These are phyloP conservation scores for Acrossocheilus fasciatus DNA, from an alignment of 2,797 vertebrate species.

Conservation along the genomic window DNA sequence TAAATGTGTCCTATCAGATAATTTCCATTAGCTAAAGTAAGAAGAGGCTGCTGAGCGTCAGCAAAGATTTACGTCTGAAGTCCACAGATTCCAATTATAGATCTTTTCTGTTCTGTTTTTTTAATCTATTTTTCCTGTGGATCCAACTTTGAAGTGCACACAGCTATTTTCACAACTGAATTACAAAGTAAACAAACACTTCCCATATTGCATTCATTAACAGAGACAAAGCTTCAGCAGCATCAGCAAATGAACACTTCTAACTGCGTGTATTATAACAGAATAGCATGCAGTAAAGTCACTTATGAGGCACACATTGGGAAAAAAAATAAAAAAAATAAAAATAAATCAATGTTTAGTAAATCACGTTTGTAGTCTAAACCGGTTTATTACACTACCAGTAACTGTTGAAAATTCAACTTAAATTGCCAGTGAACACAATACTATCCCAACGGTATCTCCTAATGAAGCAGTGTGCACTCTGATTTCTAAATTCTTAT, in stretches of 20 bases:
- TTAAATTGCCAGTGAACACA: constrained; percentile 3
- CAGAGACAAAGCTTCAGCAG: constrained; percentile 7
- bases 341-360: neutral
- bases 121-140: constrained; percentile 71
- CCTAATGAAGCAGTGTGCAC: constrained; percentile 22
- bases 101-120: constrained; percentile 76
- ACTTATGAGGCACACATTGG: neutral
- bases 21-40: constrained; percentile 71
- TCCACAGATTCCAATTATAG: constrained; percentile 87
- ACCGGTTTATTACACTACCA: constrained; percentile 2
- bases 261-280: neutral
- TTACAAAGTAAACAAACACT: constrained; percentile 43
- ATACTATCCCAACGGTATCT: neutral
- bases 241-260: neutral
- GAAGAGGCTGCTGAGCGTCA: constrained; percentile 55
- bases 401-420: neutral
- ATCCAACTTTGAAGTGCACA: constrained; percentile 73
- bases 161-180: constrained; percentile 63
- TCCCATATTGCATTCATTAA: constrained; percentile 27
- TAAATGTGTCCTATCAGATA: constrained; percentile 63
- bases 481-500: constrained; percentile 25
- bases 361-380: neutral
- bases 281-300: neutral
- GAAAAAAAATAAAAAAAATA: neutral
- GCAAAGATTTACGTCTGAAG: constrained; percentile 73